A percentile compares a stretch with the other conserved stretches of the same genome.
Conservation (phyloP, 2,113 vertebrate genomes). For the Grallaria varia region DNA sequence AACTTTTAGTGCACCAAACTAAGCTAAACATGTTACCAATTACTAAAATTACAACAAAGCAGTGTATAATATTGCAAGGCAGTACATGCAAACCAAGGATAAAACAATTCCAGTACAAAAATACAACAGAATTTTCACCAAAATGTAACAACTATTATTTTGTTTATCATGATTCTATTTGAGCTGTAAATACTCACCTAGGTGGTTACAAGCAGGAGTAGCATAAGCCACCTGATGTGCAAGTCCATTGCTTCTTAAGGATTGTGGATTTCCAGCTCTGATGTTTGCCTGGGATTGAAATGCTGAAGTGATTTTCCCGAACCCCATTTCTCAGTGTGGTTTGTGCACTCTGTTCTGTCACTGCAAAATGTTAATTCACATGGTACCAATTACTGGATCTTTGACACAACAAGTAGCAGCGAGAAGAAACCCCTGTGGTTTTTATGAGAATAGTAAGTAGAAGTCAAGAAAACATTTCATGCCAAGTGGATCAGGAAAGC, state of each 20-base stretch:
- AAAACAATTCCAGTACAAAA: background rate
- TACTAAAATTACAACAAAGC: background rate
- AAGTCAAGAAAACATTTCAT: background rate
- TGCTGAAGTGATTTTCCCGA: background rate
- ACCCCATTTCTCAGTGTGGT: background rate
- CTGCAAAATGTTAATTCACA: background rate
- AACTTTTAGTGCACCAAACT: background rate
- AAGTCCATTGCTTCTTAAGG: background rate
- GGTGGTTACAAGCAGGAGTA: background rate
- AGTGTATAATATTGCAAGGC: background rate
- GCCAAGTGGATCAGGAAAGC: background rate
- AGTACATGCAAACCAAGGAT: background rate
- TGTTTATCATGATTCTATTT: background rate
- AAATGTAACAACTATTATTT: background rate
- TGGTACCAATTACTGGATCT: background rate
- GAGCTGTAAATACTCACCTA: background rate
- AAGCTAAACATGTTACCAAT: background rate
- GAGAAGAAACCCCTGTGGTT: conserved; percentile 19
- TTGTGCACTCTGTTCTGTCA: background rate
- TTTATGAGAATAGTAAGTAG: conserved; percentile 3
- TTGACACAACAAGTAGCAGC: conserved; percentile 28
- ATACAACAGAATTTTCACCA: background rate
- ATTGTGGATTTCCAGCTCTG: background rate
- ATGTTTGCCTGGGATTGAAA: background rate
- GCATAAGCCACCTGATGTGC: background rate